These are phyloP conservation scores for Stenchaetothrips biformis DNA, from an alignment of 2,888 invertebrate genomes.

Conservation along the genomic window DNA sequence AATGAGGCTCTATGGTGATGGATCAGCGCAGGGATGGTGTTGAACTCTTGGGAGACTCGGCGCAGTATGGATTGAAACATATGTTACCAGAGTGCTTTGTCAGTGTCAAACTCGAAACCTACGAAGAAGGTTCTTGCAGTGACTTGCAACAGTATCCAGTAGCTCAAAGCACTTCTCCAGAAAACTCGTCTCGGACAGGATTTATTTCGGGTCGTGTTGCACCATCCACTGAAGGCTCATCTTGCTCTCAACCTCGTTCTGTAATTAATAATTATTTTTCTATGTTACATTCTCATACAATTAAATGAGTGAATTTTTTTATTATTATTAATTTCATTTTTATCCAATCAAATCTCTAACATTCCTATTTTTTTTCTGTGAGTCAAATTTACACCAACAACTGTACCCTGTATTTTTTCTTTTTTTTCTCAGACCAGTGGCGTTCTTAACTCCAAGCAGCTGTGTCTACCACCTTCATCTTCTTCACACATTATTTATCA, in stretches of 20 bases:
- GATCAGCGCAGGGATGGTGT: conserved; percentile 7
- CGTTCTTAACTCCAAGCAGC: not conserved
- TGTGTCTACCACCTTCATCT: not conserved
- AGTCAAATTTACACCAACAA: not conserved
- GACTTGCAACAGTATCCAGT: not conserved
- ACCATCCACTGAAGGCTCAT: not conserved
- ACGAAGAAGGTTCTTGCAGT: conserved; percentile 26
- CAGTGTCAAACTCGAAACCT: conserved; percentile 32
- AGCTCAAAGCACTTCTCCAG: not conserved
- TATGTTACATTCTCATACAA: not conserved
- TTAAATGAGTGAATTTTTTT: not conserved
- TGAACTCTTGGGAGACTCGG: not conserved
- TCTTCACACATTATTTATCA: not conserved
- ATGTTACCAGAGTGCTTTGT: conserved; percentile 33
- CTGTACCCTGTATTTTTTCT: no score
- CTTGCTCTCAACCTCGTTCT: no score
- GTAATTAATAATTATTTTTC: not conserved
- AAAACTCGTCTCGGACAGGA: not conserved
- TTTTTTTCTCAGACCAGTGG: not conserved
- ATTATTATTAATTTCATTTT: not conserved
- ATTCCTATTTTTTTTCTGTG: not conserved
- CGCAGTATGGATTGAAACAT: conserved; percentile 28
- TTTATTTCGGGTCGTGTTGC: not conserved
- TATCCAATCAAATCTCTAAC: not conserved
- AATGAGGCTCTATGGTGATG: not conserved